These are phyloP conservation scores for Tricholaema leucomelas DNA, from an alignment of 2,113 vertebrate species.

Conservation along the genomic window DNA sequence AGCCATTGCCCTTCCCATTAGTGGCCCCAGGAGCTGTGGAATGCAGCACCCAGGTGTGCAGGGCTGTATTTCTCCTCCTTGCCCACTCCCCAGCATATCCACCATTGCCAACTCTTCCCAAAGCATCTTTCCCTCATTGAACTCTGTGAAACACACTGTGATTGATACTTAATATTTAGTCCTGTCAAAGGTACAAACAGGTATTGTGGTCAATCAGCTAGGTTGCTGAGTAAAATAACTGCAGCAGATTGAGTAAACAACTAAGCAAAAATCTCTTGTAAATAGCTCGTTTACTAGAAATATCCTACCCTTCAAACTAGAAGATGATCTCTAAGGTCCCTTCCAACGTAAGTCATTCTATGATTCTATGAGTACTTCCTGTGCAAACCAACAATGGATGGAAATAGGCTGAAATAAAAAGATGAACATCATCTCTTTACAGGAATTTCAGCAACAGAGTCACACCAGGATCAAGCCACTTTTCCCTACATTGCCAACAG, in stretches of 20 bases:
- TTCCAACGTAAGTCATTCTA: too few species aligned
- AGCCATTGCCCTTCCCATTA: background rate
- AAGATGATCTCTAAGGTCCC: too few species aligned
- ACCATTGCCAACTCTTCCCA: background rate
- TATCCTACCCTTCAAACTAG: background rate
- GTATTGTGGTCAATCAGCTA: background rate
- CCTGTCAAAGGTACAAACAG: background rate
- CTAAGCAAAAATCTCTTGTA: background rate
- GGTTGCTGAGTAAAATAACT: background rate
- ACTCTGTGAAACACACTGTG: background rate
- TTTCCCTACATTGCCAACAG: background rate
- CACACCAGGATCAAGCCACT: fast-evolving
- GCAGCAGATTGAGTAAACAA: background rate
- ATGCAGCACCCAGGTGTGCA: background rate
- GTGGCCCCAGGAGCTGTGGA: fast-evolving
- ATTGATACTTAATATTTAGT: background rate
- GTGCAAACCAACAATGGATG: background rate
- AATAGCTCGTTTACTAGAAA: background rate
- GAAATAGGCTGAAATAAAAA: background rate
- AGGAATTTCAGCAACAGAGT: background rate
- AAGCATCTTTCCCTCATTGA: background rate
- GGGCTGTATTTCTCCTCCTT: background rate
- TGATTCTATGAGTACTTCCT: background rate
- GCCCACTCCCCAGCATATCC: background rate
- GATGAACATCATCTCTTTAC: fast-evolving